Percentiles rank a stretch among this genome's conserved stretches.
Evolutionary conservation across 2,797 vertebrate genomes (phyloP).

Genomic region (Tapirus indicus): DNA sequence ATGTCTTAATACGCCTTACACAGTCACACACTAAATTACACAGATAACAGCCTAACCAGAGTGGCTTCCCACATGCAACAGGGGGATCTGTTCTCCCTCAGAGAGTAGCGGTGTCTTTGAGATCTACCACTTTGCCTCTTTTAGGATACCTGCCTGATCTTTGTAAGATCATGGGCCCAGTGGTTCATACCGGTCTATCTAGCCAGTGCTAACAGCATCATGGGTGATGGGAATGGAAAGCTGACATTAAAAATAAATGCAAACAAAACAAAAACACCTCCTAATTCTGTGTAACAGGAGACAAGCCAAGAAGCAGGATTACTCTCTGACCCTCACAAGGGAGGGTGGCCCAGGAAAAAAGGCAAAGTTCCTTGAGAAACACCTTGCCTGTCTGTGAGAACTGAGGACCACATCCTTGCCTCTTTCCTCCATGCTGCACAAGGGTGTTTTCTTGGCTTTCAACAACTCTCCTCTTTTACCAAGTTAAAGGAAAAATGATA

Average conservation of each 20-base stretch:
- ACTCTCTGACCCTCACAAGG: background rate
- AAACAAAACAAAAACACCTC: background rate
- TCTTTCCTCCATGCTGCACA: background rate
- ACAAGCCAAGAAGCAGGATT: background rate
- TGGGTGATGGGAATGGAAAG: background rate
- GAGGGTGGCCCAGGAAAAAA: background rate
- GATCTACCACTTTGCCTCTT: background rate
- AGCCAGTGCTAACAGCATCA: background rate
- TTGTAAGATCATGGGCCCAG: background rate
- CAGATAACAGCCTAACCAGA: background rate
- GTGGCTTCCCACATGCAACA: no score
- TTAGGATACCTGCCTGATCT: background rate
- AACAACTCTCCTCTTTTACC: background rate
- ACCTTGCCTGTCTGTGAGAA: background rate
- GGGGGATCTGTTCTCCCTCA: background rate
- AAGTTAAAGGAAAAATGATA: background rate
- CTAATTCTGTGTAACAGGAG: background rate
- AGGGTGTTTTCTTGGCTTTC: background rate
- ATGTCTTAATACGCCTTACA: background rate
- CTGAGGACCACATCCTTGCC: background rate
- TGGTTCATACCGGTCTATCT: background rate
- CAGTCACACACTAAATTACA: background rate
- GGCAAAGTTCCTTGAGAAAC: background rate
- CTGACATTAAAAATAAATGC: background rate
- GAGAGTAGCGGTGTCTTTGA: background rate